A percentile compares a stretch with the other conserved stretches of the same genome.
Evolutionary conservation across 2,797 vertebrate genomes (phyloP).

Genomic region (Nyctibius grandis): DNA sequence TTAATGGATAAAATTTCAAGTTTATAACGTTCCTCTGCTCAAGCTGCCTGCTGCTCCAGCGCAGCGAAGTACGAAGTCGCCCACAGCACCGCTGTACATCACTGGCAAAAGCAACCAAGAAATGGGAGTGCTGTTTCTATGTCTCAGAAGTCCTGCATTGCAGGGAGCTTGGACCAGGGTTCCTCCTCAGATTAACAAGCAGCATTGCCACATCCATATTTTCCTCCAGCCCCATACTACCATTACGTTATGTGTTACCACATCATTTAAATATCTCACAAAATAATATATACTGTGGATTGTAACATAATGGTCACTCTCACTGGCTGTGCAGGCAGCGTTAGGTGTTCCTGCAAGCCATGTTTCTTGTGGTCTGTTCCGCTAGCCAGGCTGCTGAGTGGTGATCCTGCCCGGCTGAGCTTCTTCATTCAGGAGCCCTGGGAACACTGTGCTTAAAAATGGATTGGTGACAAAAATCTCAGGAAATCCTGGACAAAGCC

Average conservation of each 20-base stretch:
- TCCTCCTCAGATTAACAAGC: not conserved
- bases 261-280: not conserved
- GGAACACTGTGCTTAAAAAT: not conserved
- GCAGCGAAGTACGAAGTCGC: rapidly evolving
- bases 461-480: not conserved
- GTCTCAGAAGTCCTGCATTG: not conserved
- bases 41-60: not conserved
- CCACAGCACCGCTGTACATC: not conserved
- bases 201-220: not conserved
- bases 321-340: not conserved
- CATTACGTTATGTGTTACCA: not conserved
- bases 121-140: not conserved
- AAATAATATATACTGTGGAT: not conserved
- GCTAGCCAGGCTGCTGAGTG: not conserved
- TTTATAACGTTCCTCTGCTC: not conserved
- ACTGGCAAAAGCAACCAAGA: not conserved
- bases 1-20: not conserved
- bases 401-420: not conserved
- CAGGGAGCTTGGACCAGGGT: not conserved
- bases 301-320: not conserved
- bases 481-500: not conserved
- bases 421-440: not conserved
- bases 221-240: not conserved
- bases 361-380: not conserved
- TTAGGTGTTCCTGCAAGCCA: not conserved